phyloP scores from a whole-genome alignment of 2,113 vertebrate genomes.

The Chitala chitala region DNA sequence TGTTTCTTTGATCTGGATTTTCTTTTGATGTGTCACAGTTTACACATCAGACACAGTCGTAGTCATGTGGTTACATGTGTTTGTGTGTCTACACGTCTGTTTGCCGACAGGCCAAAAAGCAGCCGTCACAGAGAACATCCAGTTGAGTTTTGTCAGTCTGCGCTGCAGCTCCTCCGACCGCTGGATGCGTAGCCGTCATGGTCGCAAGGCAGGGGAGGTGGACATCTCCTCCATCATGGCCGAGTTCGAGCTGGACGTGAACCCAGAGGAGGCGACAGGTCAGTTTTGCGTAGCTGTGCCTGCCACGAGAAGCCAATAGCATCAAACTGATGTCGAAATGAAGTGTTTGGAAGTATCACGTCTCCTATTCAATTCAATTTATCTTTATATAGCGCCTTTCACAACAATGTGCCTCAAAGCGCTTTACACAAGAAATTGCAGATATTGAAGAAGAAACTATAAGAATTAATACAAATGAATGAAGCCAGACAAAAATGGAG shows the following conservation, averaged over 20 bases:
- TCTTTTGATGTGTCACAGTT: background rate
- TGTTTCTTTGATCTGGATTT: background rate
- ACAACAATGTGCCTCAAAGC: too few species aligned
- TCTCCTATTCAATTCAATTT: conserved; percentile 97
- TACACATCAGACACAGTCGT: background rate
- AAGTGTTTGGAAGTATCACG: too few species aligned
- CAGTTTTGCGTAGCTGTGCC: conserved; percentile 70
- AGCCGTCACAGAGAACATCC: conserved; percentile 78
- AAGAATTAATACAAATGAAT: too few species aligned
- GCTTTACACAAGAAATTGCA: too few species aligned
- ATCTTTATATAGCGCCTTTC: too few species aligned
- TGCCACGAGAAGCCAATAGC: too few species aligned
- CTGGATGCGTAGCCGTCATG: conserved; percentile 65
- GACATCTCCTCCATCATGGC: conserved; percentile 79
- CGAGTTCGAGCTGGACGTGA: conserved; percentile 89
- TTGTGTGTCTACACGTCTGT: conserved; percentile 32
- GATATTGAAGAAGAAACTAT: too few species aligned
- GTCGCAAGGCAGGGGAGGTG: conserved; percentile 65
- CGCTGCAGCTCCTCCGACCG: conserved; percentile 73
- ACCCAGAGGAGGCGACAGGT: conserved; percentile 98
- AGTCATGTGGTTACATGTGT: background rate
- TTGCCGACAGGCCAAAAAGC: conserved; percentile 79
- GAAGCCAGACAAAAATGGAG: too few species aligned
- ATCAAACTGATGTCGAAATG: too few species aligned
- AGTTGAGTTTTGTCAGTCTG: conserved; percentile 86